Percentiles rank a stretch among this genome's conserved stretches.
These are phyloP conservation scores for Lasaia peninsularis DNA, from an alignment of 1,140 invertebrate species.

Conservation along the genomic window DNA sequence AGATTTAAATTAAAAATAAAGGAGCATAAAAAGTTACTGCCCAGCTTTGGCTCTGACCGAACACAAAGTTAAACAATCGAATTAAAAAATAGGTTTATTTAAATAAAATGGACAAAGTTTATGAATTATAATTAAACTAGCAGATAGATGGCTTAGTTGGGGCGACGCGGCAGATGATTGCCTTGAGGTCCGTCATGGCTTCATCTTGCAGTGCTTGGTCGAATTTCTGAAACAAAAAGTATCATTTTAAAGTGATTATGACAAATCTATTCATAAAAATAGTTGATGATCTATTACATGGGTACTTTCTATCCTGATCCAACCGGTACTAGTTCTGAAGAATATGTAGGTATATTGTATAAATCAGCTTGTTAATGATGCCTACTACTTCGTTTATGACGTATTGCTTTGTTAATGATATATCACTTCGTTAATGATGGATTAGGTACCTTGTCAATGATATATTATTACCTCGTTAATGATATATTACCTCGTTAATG, in stretches of 20 bases:
- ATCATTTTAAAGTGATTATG: not conserved
- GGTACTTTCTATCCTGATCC: no score
- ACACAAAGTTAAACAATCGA: not conserved
- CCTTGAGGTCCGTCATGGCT: conserved; percentile 43
- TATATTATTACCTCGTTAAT: no score
- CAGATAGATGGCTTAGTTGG: conserved; percentile 41
- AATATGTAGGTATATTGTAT: no score
- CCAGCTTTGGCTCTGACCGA: no score
- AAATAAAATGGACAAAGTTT: not conserved
- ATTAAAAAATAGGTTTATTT: conserved; percentile 1
- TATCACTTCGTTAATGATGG: conserved; percentile 77
- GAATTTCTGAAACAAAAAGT: conserved; percentile 52
- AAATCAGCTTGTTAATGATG: not conserved
- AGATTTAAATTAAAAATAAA: no score
- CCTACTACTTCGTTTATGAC: not conserved
- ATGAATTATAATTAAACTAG: conserved; percentile 17
- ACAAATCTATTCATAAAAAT: no score
- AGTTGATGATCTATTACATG: no score
- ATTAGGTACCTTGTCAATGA: no score
- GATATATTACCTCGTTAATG: no score
- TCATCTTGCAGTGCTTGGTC: conserved; percentile 52
- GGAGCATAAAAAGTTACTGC: no score
- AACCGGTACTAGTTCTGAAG: no score
- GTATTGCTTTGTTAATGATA: not conserved
- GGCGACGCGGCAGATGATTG: conserved; percentile 46